Base-by-base conservation (phyloP, 2,888 invertebrate genomes). In the Perithous albicinctus region DNA sequence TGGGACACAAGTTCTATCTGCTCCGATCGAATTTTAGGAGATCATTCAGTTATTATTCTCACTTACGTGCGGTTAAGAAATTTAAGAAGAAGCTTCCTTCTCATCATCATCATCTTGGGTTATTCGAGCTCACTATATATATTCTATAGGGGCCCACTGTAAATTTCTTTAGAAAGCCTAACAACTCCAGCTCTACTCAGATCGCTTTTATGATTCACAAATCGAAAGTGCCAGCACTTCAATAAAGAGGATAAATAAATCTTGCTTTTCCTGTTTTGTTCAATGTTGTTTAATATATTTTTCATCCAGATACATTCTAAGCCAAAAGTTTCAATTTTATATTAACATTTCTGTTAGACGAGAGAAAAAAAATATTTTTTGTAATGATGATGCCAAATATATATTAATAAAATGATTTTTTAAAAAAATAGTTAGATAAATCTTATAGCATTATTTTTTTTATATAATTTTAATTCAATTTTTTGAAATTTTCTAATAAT, bases 41-140 rank as follows among this genome's bases (percentile, higher is more conserved):
- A 74, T n/a, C n/a, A 56, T 56, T 43, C 8, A 12, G 23, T 32
- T 35, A 12, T 32, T 43, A 8, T 63, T 64, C 54, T 64, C 12
- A 18, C 2, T 54, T 15, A 18, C 41, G 72, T 26, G 29, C 29
- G 41, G 5, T 32, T 8, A 43, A 10, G 70, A 66, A 77, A 77
- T 29, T 48, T 8, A 56, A 80, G 76, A 67, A 23, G 77, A 61
- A 51, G 32, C 51, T 80, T 80, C 80, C 77, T 41, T 29, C 72
- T 67, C 43, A n/a, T 15, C 38, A 20, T n/a, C n/a, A n/a, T n/a
- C 23, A 29, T 54, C 46, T 8, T 29, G 46, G n/a, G 54, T 46
- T 32, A 35, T 51, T 67, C 72, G 72, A 80, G 61, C 61, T 72
- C 20, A 6, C 1, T 12, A n/a, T n/a, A n/a, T n/a, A n/a, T n/a